A percentile compares a stretch with the other conserved stretches of the same genome.
These are phyloP conservation scores for Brachyhypopomus occidentalis DNA, from an alignment of 2,113 vertebrate genomes.

Conservation along the genomic window DNA sequence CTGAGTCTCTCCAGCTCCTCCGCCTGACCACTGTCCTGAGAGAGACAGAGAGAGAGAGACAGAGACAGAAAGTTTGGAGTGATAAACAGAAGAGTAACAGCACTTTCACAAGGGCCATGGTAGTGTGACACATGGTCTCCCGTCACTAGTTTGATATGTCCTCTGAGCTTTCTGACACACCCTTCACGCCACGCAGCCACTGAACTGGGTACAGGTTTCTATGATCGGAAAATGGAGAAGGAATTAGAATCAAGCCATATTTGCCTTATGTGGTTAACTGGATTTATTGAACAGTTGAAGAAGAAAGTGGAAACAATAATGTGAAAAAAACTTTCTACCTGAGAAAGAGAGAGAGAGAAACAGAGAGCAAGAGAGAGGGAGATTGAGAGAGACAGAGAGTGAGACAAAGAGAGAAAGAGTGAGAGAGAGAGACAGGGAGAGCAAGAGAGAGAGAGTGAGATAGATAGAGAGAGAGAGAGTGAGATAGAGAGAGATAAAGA, in stretches of 20 bases:
- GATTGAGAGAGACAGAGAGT: too few relatives aligned
- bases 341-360: neutral
- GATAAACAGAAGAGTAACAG: neutral
- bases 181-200: too few relatives aligned
- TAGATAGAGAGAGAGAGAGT: too few relatives aligned
- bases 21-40: conserved; percentile 45
- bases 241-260: neutral
- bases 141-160: too few relatives aligned
- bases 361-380: too few relatives aligned
- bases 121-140: too few relatives aligned
- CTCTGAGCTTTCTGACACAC: too few relatives aligned
- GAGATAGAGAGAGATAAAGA: neutral
- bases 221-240: too few relatives aligned
- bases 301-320: neutral
- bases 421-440: too few relatives aligned
- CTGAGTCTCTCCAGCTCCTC: conserved; percentile 62
- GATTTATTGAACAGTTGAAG: neutral
- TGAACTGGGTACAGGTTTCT: neutral
- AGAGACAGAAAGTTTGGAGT: neutral
- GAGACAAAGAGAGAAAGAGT: too few relatives aligned
- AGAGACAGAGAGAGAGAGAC: conserved; percentile 2
- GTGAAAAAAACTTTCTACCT: neutral
- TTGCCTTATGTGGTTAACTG: conserved; percentile 23
- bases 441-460: too few relatives aligned
- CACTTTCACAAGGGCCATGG: too few relatives aligned